Base-by-base conservation (phyloP, 2,888 invertebrate genomes). In the Leptinotarsa tumamoca region DNA sequence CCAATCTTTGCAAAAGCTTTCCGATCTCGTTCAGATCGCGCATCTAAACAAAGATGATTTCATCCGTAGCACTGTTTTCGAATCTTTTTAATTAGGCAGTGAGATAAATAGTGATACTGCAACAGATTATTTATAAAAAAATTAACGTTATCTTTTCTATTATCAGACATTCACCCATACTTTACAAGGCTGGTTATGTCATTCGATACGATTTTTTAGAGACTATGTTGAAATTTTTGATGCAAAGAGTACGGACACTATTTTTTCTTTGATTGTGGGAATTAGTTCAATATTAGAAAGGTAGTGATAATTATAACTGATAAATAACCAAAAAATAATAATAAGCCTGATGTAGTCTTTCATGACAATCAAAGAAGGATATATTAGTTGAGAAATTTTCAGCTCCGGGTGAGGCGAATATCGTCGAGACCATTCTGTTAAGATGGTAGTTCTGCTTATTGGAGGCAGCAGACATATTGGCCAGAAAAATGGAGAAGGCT, bases 161-260 rank as follows among this genome's bases (percentile, higher is more conserved):
- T 63, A 63, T 63, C 63, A 33, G 33, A 33, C 63, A 63, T 63
- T 63, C 27, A 63, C 63, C 63, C 43, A 27, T 43, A 63, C 63
- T 63, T 13, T 15, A 58, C 23, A 23, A 58, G 58, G 63, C 63
- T 63, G 43, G 43, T 33, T 33, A 63, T 43, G 33, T 63, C 63
- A 63, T 63, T 63, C 27, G 63, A 63, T 63, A 27, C 10, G 33
- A 63, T 63, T 63, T 63, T 63, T n/a, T 4, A 14, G 15, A n/a
- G 10, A 10, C 43, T 33, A 63, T 63, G 27, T 63, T 18, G 17
- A 63, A 63, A 43, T 10, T 63, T 63, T 17, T 43, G n/a, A 3
- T 27, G 13, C 33, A 15, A 33, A 4, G 5, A 1, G 33, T 33
- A 33, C 33, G 7, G 27, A 33, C 3, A 27, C n/a, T 23, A 56